These are phyloP conservation scores for Elmis aenea DNA, from an alignment of 2,888 invertebrate species.

Conservation along the genomic window DNA sequence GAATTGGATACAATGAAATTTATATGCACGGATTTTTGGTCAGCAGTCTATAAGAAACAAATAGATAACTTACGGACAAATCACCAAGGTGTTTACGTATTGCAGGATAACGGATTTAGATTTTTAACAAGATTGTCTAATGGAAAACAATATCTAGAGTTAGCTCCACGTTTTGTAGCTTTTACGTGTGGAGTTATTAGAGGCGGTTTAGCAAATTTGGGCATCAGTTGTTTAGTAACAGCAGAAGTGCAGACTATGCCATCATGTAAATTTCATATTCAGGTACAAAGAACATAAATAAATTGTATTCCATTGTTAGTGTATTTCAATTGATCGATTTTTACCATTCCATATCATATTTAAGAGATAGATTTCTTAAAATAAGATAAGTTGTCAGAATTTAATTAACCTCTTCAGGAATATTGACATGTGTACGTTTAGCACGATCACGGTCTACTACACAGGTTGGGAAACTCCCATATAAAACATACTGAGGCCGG, in stretches of 20 bases:
- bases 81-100: conserved; percentile 96
- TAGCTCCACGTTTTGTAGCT: conserved; percentile 87
- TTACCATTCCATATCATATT: too few species aligned
- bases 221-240: conserved; percentile 89
- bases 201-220: conserved; percentile 91
- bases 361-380: too few species aligned
- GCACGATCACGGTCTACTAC: too few species aligned
- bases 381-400: too few species aligned
- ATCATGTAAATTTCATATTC: conserved; percentile 86
- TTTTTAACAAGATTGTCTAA: conserved; percentile 84
- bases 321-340: too few species aligned
- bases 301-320: too few species aligned
- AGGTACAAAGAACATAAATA: conserved; percentile 67
- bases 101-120: conserved; percentile 93
- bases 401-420: too few species aligned
- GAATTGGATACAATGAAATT: conserved; percentile 98
- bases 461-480: too few species aligned
- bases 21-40: conserved; percentile 99
- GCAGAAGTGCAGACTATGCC: conserved; percentile 93
- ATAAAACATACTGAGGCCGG: too few species aligned
- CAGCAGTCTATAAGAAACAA: conserved; percentile 95
- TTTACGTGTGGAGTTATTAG: conserved; percentile 94
- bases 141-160: conserved; percentile 86
- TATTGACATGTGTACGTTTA: too few species aligned
- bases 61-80: conserved; percentile 97